Evolutionary conservation across 2,888 invertebrate species (phyloP).

Genomic region (Blomia tropicalis): DNA sequence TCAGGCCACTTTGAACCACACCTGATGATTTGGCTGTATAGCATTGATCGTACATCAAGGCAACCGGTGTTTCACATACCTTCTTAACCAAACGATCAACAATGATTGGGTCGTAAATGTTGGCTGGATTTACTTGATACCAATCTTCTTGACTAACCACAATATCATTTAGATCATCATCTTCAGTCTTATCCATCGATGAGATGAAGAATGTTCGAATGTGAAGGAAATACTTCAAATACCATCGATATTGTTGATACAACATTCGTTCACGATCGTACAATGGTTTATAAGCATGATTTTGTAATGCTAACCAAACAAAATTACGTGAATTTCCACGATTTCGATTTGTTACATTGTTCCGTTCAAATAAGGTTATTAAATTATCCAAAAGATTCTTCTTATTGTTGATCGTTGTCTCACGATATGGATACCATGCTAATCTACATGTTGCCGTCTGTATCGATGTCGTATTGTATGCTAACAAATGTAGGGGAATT

Average conservation of each 20-base stretch:
- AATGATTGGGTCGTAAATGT: neutral
- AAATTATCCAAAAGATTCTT: neutral
- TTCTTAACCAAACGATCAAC: conserved; percentile 19
- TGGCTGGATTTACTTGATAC: neutral
- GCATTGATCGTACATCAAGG: conserved; percentile 27
- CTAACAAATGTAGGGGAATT: conserved; percentile 17
- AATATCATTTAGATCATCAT: conserved; percentile 7
- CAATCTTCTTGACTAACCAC: conserved; percentile 18
- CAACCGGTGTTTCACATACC: conserved; percentile 27
- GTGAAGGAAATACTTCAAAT: neutral
- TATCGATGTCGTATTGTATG: conserved; percentile 21
- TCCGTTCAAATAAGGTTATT: neutral
- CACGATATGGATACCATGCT: conserved; percentile 19
- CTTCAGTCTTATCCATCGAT: conserved; percentile 5
- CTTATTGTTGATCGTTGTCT: conserved; percentile 14
- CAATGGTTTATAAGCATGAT: neutral
- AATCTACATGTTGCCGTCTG: conserved; percentile 19
- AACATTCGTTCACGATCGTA: neutral
- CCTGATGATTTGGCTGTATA: conserved; percentile 1
- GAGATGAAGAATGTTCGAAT: conserved; percentile 17
- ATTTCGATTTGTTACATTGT: neutral
- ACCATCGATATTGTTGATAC: neutral
- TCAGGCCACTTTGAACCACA: conserved; percentile 19
- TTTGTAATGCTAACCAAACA: conserved; percentile 17
- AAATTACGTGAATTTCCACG: conserved; percentile 20